Percentiles rank a stretch among this genome's conserved stretches.
These are phyloP conservation scores for Aphodius granarius DNA, from an alignment of 2,888 invertebrate species.

Conservation along the genomic window DNA sequence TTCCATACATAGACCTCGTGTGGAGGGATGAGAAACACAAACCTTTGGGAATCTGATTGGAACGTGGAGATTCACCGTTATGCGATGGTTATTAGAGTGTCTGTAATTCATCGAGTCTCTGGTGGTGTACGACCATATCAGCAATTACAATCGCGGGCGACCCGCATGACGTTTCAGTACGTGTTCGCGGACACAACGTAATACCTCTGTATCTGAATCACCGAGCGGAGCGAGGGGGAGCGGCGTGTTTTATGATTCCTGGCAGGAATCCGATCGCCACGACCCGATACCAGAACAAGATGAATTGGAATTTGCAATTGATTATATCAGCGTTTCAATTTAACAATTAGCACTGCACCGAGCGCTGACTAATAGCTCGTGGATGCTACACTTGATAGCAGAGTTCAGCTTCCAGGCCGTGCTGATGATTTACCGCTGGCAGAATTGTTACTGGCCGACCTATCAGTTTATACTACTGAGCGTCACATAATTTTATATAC, in stretches of 20 bases:
- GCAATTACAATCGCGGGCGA: background rate
- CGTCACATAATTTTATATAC: background rate
- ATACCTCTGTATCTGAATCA: constrained; percentile 5
- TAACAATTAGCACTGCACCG: constrained; percentile 11
- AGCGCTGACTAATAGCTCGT: constrained; percentile 5
- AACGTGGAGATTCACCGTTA: background rate
- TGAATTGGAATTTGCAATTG: constrained; percentile 13
- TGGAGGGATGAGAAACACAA: too few relatives aligned
- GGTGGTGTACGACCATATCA: background rate
- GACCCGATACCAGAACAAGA: constrained; percentile 6
- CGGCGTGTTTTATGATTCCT: constrained; percentile 9
- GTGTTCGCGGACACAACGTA: background rate
- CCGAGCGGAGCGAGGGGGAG: background rate
- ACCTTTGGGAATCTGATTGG: background rate
- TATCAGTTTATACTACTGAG: background rate
- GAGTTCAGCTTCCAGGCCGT: background rate
- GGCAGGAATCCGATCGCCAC: background rate
- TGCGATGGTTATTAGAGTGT: background rate
- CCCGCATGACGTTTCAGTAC: background rate
- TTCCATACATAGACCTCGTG: too few relatives aligned
- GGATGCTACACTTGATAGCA: constrained; percentile 2
- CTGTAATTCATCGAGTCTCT: background rate
- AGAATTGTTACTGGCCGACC: background rate
- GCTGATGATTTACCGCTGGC: background rate
- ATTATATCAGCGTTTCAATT: constrained; percentile 13